phyloP scores from a whole-genome alignment of 2,797 vertebrate genomes.

The Xiphophorus birchmanni region DNA sequence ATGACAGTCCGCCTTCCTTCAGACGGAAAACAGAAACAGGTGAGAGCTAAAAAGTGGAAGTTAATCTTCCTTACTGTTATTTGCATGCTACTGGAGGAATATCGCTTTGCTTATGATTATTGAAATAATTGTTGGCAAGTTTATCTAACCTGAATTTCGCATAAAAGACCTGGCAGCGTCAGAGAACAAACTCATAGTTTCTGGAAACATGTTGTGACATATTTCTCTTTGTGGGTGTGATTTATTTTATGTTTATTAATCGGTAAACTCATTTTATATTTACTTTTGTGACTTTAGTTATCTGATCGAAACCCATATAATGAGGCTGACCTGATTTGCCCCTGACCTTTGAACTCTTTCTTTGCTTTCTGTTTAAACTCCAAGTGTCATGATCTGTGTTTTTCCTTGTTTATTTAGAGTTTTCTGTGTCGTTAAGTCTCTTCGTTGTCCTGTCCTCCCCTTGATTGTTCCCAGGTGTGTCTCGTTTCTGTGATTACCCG shows the following conservation, averaged over 20 bases:
- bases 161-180: not conserved
- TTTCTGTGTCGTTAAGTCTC: too few relatives aligned
- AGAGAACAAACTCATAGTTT: not conserved
- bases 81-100: not conserved
- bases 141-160: not conserved
- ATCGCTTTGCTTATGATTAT: not conserved
- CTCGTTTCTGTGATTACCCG: too few relatives aligned
- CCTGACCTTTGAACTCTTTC: not conserved
- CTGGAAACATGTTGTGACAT: not conserved
- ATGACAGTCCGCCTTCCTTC: constrained; percentile 52
- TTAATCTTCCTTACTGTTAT: too few relatives aligned
- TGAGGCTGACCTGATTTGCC: too few relatives aligned
- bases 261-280: not conserved
- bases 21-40: constrained; percentile 27
- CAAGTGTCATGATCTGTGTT: too few relatives aligned
- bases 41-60: not conserved
- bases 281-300: not conserved
- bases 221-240: not conserved
- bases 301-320: not conserved
- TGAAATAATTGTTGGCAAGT: not conserved
- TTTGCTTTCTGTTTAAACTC: not conserved
- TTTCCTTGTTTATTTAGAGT: too few relatives aligned
- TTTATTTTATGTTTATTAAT: not conserved
- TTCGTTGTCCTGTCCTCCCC: too few relatives aligned
- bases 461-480: too few relatives aligned